Evolutionary conservation across 30 jellyfish, hydroid and myxozoan species (phyloP), one percentile per base, ranked within the genome.

Genomic region (Hydractinia echinata): DNA sequence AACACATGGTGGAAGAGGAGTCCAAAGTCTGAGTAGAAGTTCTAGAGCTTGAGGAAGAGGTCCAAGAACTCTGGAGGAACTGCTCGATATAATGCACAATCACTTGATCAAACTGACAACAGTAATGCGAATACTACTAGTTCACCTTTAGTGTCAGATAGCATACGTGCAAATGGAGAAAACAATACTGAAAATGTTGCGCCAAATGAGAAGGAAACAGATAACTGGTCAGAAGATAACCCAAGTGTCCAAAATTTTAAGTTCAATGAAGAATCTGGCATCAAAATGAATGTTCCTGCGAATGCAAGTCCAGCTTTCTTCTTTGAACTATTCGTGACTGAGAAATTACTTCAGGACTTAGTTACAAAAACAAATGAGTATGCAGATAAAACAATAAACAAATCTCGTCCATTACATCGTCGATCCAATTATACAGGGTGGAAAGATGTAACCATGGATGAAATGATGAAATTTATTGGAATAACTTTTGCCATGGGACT

Each of bases 51-150:
- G 69, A 58, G 19, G 15, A 11, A 13, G 18, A 58, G 69, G 69
- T 58, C 18, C 69, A 58, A 58, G 69, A 58, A 58, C 69, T 58
- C 69, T 16, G 69, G 69, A 58, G 15, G 18, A 58, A 58, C 69
- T 16, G 19, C 15, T 58, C 18, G 15, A 58, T 13, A 16, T 11
- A 16, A 58, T 58, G 19, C 69, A 58, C 69, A 13, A 11, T 58
- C 69, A 11, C 19, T 11, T 58, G 18, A 58, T 16, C 15, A 58
- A 58, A 11, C 69, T 58, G 69, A 58, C 19, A 58, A 58, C 19
- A 16, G 19, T 58, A 13, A 58, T 13, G 69, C 69, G 19, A 58
- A 58, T 58, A 13, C 69, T 11, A 13, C 15, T 58, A 16, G 19
- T 16, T 0, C 69, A 11, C 69, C 69, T 58, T 58, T 58, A 11